Evolutionary conservation across 2,797 vertebrate genomes (phyloP), one percentile per base, ranked within the genome.

Genomic region (Lycodopsis pacificus): DNA sequence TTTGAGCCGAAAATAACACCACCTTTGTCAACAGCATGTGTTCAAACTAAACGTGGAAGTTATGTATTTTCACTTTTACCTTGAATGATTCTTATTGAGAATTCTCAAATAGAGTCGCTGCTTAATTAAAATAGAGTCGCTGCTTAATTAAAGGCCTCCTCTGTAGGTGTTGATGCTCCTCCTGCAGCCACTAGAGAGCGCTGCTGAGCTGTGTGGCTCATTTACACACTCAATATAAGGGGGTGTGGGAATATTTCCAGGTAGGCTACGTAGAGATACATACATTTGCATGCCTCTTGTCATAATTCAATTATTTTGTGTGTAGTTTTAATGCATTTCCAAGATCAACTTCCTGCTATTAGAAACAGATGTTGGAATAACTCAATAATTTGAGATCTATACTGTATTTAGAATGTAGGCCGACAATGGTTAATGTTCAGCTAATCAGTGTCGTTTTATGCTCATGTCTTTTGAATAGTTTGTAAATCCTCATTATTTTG

Each of bases 211-310:
- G 80, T 42, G 38, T 36, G 5, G 12, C 51, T 72, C 63, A 11
- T 46, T 73, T 64, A 58, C 64, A 56, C 66, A 53, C 72, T 42
- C 40, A 53, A 56, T 63, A 71, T 19, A 63, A 73, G 68, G 65
- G 64, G 38, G 64, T 65, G 71, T 22, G 73, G 64, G 65, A 77
- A 73, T 74, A 69, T 71, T 84, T 90, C 87, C 59, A 84, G 84
- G 79, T 84, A 79, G 83, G 54, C 65, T 76, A 69, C 48, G 34
- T 86, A 80, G 73, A 77, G 65, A 86, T 54, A 77, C 65, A 65
- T 73, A 74, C 79, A 84, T 88, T 82, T 93, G 94, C 92, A 94
- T 94, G 93, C 88, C 82, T 93, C 73, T 86, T 76, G 25, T 89
- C 86, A 88, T 82, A 71, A 82, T 85, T 88, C 73, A 27, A 84